Evolutionary conservation across 2,113 vertebrate genomes (phyloP).

Genomic region (Alectura lathami): DNA sequence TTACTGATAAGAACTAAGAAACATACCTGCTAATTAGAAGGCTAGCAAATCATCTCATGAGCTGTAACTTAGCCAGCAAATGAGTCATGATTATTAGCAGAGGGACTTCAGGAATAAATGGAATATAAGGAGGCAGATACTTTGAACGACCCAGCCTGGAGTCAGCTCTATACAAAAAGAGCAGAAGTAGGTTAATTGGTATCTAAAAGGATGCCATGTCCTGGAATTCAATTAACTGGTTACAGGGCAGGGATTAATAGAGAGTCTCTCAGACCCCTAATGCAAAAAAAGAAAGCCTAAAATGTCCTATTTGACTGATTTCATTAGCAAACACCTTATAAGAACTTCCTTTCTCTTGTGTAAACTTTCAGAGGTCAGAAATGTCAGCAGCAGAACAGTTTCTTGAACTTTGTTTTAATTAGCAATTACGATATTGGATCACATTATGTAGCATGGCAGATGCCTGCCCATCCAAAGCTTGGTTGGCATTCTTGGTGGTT

Average conservation of each 20-base stretch:
- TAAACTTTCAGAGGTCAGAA: background rate
- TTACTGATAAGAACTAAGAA: constrained; percentile 28
- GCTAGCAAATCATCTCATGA: background rate
- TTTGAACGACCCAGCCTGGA: background rate
- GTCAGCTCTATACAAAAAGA: background rate
- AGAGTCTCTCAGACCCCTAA: background rate
- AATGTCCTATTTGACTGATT: background rate
- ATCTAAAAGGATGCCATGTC: background rate
- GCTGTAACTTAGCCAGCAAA: background rate
- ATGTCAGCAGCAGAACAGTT: background rate
- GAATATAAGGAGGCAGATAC: background rate
- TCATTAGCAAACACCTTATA: background rate
- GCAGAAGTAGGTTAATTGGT: constrained; percentile 27
- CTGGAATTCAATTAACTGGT: constrained; percentile 8
- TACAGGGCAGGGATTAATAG: background rate
- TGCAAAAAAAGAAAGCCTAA: background rate
- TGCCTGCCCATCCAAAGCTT: background rate
- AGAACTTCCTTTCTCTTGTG: background rate
- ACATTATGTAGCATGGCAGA: background rate
- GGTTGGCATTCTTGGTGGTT: background rate
- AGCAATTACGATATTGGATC: background rate
- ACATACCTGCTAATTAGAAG: constrained; percentile 37
- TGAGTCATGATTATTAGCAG: background rate
- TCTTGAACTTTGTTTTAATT: background rate
- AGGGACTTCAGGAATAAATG: background rate